A percentile compares a stretch with the other conserved stretches of the same genome.
phyloP scores from a whole-genome alignment of 2,113 vertebrate species.

The Rhegmatorhina hoffmannsi region DNA sequence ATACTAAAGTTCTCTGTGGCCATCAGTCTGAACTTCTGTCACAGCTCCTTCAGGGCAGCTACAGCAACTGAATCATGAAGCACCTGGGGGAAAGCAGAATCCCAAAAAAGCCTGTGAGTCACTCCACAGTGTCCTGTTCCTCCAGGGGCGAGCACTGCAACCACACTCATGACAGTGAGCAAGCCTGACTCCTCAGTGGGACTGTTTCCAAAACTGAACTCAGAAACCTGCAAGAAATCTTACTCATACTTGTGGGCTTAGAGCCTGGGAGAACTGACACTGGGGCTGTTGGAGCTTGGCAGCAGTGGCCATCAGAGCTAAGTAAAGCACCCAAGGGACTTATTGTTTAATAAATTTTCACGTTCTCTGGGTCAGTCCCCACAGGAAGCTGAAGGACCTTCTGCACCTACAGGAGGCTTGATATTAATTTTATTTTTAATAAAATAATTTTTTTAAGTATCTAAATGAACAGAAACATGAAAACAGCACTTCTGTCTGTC shows the following conservation, averaged over 20 bases:
- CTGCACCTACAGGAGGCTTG: neutral
- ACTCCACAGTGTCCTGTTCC: slow-evolving; percentile 22
- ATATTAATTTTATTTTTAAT: neutral
- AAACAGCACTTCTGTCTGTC: neutral
- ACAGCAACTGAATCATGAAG: slow-evolving; percentile 49
- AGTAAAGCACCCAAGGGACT: neutral
- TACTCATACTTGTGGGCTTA: neutral
- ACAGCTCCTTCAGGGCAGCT: neutral
- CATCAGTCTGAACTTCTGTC: neutral
- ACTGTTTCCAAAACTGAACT: slow-evolving; percentile 33
- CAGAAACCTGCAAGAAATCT: neutral
- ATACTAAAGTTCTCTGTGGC: neutral
- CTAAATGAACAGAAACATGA: neutral
- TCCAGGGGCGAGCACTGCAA: neutral
- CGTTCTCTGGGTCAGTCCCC: neutral
- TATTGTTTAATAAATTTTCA: neutral
- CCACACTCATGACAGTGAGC: slow-evolving; percentile 38
- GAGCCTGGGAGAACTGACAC: neutral
- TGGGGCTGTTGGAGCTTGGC: neutral
- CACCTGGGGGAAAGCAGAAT: slow-evolving; percentile 7
- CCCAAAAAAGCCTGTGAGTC: slow-evolving; percentile 69
- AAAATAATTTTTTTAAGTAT: neutral
- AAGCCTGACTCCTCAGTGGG: neutral
- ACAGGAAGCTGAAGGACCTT: neutral
- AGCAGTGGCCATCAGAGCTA: neutral